Evolutionary conservation across 2,113 vertebrate genomes (phyloP).

Genomic region (Phocoena phocoena): DNA sequence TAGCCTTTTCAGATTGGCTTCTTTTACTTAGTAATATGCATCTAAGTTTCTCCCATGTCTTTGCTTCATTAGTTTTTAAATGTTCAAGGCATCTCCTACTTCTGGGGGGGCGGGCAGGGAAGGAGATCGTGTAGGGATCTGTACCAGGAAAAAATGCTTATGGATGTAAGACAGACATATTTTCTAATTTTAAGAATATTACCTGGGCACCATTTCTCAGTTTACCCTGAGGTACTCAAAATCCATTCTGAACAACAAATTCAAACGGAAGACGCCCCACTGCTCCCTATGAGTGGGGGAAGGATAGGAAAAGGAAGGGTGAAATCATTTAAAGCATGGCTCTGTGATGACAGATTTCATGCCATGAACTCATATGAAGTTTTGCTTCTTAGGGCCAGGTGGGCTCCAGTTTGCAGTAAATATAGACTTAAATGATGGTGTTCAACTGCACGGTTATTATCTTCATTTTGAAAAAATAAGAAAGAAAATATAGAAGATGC

Average conservation of each 20-base stretch:
- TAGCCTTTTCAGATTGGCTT: neutral
- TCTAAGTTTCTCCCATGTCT: neutral
- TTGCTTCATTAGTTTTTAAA: neutral
- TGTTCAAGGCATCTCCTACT: neutral
- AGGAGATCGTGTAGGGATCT: neutral
- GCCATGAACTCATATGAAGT: neutral
- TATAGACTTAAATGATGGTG: neutral
- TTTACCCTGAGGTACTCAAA: neutral
- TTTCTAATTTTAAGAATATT: neutral
- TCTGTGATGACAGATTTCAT: neutral
- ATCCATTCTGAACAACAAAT: neutral
- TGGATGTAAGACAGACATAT: neutral
- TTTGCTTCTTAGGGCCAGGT: neutral
- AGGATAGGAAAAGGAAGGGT: neutral
- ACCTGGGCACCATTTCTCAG: neutral
- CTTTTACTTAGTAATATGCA: neutral
- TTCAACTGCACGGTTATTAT: neutral
- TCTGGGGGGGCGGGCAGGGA: neutral
- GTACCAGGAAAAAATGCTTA: neutral
- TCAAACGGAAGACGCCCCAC: neutral
- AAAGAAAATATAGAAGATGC: neutral
- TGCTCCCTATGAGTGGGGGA: neutral
- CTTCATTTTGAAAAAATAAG: slow-evolving; percentile 30
- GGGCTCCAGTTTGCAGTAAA: neutral
- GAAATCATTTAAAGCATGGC: neutral